Conservation (phyloP, 2,888 invertebrate species). For the Heliconius charithonia region DNA sequence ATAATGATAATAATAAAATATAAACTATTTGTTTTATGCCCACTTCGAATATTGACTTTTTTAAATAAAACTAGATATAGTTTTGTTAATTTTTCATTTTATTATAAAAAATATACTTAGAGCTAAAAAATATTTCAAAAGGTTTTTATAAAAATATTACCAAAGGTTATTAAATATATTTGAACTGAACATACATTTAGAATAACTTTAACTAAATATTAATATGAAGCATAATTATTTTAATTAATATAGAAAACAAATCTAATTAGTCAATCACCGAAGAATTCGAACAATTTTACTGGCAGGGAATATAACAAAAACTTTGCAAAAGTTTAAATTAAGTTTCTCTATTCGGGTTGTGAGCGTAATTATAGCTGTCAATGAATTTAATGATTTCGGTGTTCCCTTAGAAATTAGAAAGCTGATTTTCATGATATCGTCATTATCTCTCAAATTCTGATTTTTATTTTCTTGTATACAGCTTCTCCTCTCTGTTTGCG, state of each 20-base stretch:
- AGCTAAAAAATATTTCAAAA: background rate
- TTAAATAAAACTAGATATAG: background rate
- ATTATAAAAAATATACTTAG: background rate
- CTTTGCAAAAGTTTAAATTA: conserved; percentile 46
- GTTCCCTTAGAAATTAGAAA: conserved; percentile 13
- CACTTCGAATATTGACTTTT: background rate
- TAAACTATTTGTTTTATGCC: no score
- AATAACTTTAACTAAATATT: background rate
- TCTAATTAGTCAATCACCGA: conserved; percentile 39
- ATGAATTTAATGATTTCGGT: conserved; percentile 32
- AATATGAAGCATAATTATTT: conserved; percentile 10
- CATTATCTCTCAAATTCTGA: background rate
- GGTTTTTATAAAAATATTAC: background rate
- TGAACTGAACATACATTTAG: background rate
- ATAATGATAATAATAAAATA: no score
- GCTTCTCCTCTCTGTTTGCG: no score
- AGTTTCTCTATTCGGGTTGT: conserved; percentile 44
- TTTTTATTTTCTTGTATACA: no score
- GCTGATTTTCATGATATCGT: background rate
- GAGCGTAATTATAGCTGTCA: conserved; percentile 43
- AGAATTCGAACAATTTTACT: conserved; percentile 39
- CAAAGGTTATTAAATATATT: background rate
- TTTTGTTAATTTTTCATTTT: background rate
- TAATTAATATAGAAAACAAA: conserved; percentile 33
- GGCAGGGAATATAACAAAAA: conserved; percentile 38